Evolutionary conservation across 2,113 vertebrate genomes (phyloP), one percentile per base, ranked within the genome.

Genomic region (Collichthys lucidus): DNA sequence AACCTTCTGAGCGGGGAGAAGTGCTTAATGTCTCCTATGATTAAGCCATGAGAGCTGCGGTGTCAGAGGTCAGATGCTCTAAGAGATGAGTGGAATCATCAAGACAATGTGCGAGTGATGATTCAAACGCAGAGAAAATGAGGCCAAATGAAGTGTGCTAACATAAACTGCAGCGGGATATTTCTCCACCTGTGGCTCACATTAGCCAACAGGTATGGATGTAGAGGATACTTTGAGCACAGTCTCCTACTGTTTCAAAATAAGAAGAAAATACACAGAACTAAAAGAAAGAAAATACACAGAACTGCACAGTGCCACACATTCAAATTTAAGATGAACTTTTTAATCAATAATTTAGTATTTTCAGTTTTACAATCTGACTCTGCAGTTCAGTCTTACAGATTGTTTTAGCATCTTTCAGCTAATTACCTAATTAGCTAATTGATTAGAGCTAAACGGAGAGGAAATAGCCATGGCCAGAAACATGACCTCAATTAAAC

Each of bases 1-100:
- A 94, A 89, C 89, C 88, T 90, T 84, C 79, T 79, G 89, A 84
- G 79, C 71, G 66, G 85, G 75, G 69, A 81, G 76, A 85, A 91
- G 84, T 86, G 83, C 84, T 87, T 87, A 86, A 88, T 81, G 76
- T 85, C 79, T 88, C 26, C 77, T 66, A 77, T 85, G 88, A 90
- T 92, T 88, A 91, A 88, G 80, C 69, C 70, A 31, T n/a, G 62
- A 79, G 73, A 80, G 80, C 79, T 55, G 69, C 62, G 9, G 49
- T 80, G 85, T 84, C 79, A 75, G 85, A 85, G 92, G 90, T 91
- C 85, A 86, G 79, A 57, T 20, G 52, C 86, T 89, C 57, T 20
- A 49, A 80, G 78, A 69, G 47, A 86, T 70, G 85, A 85, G 76
- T 55, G 59, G 72, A 88, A 90, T 86, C 76, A 86, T 88, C 64